These are phyloP conservation scores for Puffinus mauretanicus DNA, from an alignment of 2,113 vertebrate genomes.

Conservation along the genomic window DNA sequence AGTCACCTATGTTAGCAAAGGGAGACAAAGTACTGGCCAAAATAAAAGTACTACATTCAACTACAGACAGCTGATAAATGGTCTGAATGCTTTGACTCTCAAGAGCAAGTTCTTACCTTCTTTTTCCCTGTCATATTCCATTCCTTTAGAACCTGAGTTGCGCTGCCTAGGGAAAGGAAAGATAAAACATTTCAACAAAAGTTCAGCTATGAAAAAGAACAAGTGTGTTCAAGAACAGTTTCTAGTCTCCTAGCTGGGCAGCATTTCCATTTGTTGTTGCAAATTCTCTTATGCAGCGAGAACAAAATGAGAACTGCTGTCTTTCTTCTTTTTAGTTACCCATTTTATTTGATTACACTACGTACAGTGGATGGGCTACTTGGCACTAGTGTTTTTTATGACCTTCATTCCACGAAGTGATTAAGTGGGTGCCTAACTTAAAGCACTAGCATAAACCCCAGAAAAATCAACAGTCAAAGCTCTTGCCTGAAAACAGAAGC, in stretches of 20 bases:
- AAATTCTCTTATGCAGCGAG: background rate
- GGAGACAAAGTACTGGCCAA: background rate
- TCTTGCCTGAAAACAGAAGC: background rate
- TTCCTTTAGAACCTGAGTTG: conserved; percentile 79
- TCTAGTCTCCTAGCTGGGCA: background rate
- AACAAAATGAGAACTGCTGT: background rate
- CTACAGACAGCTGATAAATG: background rate
- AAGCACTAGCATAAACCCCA: background rate
- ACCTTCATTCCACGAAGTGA: background rate
- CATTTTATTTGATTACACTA: background rate
- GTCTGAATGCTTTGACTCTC: background rate
- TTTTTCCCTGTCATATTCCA: conserved; percentile 82
- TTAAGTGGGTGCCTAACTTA: background rate
- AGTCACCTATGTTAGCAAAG: background rate
- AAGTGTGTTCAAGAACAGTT: background rate
- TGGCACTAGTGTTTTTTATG: background rate
- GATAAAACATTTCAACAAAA: conserved; percentile 45
- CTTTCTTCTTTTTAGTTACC: background rate
- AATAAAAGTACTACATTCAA: background rate
- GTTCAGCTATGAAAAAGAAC: background rate
- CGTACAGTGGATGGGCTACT: background rate
- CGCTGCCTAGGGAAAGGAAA: conserved; percentile 70
- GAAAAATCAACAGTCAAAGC: background rate
- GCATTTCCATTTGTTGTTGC: conserved; percentile 24
- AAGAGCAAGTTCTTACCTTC: conserved; percentile 73